Evolutionary conservation across 2,888 invertebrate species (phyloP), one percentile per base, ranked within the genome.

Genomic region (Myathropa florea): DNA sequence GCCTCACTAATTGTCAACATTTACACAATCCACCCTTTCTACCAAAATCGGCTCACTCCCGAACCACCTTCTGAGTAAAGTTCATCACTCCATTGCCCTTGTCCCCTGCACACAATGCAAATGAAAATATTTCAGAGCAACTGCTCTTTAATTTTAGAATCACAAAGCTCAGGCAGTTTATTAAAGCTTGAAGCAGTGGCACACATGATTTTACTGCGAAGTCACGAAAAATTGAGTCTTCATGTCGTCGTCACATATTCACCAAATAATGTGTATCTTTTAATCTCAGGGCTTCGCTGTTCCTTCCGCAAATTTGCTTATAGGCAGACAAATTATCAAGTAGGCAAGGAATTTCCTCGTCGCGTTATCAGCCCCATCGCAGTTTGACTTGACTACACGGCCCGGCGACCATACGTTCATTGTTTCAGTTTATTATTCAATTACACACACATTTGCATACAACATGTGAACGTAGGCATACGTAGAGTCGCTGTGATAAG

Each of bases 401-500:
- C 36, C 10, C 4, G 55, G 65, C 55, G 6, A 39, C 4, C 55
- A 63, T 63, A 68, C 28, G 61, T 24, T 59, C 72, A 72, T 81
- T 81, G 71, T 84, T 71, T 84, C 33, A 28, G 7, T 46, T 46
- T 21, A 46, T 24, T 18, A 67, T 53, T 53, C 46, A 68, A 39
- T 24, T 63, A 67, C 36, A 39, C 36, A 39, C 59, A 55, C 70
- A 33, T 71, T 57, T 23, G 57, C 57, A 78, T 75, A 76, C 60
- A 46, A 46, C 57, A 46, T 57, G 57, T 24, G n/a, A n/a, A 57
- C 24, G 53, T 21, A n/a, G 14, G 21, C 23, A 9, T 26, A 57
- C 57, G 24, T 24, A 88, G 59, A 61, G 55, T 23, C 72, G 70
- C 57, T 70, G 88, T 89, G 91, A 91, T 91, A 91, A 91, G 89